Evolutionary conservation across 2,888 invertebrate species (phyloP), one percentile per base, ranked within the genome.

Genomic region (Pegoplata infirma): DNA sequence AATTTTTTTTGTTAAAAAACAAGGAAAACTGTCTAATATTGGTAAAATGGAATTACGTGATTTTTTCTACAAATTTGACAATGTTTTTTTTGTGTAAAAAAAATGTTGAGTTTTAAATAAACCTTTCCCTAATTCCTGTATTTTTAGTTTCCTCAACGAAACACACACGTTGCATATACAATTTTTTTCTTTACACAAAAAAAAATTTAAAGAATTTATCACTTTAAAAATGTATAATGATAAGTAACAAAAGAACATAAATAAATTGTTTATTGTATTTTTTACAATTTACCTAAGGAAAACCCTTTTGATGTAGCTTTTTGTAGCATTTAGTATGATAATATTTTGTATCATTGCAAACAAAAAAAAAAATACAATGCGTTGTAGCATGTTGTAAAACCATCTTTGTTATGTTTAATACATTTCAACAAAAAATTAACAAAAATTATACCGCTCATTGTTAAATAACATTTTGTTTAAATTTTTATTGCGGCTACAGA

Each of bases 241-340:
- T 75, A 79, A 75, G 71, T 36, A 79, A 71, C 75, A 71, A 79
- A 79, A 75, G 79, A 79, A 75, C 71, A 79, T 49, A 71, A 78
- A 78, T 74, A 74, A 78, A 49, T 55, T 66, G 23, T 32, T 46
- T n/a, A n/a, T n/a, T n/a, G n/a, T n/a, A n/a, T n/a, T 32, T 14
- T 10, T 17, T 40, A 14, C 10, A 19, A n/a, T 32, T 46, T 55
- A 51, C 14, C 32, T 7, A 10, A 59, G 51, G 56, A 10, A 19
- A 49, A 8, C 36, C 68, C 53, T 61, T 67, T 68, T 4, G 21
- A 32, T 71, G 44, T 8, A 5, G 21, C 40, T 17, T 53, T 67
- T 75, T 56, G 59, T 36, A 32, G 7, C 46, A 64, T 64, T 55
- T 61, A 40, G 10, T 17, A 73, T 63, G 68, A 64, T 56, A 72